Evolutionary conservation across 2,888 invertebrate genomes (phyloP), one percentile per base, ranked within the genome.

Genomic region (Drosophila paranaensis): DNA sequence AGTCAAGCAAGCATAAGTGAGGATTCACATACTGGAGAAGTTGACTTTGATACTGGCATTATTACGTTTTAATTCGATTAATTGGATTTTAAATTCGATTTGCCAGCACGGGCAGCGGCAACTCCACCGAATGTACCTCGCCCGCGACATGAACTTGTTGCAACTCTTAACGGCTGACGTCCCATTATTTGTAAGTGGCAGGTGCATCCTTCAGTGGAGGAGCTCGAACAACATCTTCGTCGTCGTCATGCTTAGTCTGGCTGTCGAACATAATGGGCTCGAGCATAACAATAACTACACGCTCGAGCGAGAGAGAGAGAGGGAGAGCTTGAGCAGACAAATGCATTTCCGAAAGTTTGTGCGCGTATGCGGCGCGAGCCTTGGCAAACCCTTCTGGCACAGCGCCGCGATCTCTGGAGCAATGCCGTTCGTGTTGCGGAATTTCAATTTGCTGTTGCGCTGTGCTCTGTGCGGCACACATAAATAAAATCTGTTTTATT

Each of bases 401-500:
- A 60, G 53, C 69, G 69, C 73, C 71, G 61, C 74, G 62, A 70
- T 20, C 20, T 72, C 61, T 65, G 45, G 14, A 65, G 14, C 62
- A 73, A 73, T 65, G 56, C 35, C 30, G 77, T 63, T 80, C 73
- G 71, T 80, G 76, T 70, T 80, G 70, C 80, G 61, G 78, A 84
- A 87, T 85, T 88, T 84, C 84, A 88, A 85, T 85, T 88, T 85
- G 58, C 75, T 70, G 63, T 72, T 77, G 77, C 74, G 74, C 73
- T 74, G 73, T 79, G 77, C 74, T 77, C 73, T 74, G 73, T 79
- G 79, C 75, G 75, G 79, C 79, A 77, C 79, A 77, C 79, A 88
- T 85, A 85, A 85, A 85, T 85, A 88, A 85, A 88, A 88, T 82
- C 81, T 71, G 75, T 82, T 88, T 82, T 85, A 85, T 88, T 87